Evolutionary conservation across 2,888 invertebrate species (phyloP), one percentile per base, ranked within the genome.

Genomic region (Theodoxus fluviatilis): DNA sequence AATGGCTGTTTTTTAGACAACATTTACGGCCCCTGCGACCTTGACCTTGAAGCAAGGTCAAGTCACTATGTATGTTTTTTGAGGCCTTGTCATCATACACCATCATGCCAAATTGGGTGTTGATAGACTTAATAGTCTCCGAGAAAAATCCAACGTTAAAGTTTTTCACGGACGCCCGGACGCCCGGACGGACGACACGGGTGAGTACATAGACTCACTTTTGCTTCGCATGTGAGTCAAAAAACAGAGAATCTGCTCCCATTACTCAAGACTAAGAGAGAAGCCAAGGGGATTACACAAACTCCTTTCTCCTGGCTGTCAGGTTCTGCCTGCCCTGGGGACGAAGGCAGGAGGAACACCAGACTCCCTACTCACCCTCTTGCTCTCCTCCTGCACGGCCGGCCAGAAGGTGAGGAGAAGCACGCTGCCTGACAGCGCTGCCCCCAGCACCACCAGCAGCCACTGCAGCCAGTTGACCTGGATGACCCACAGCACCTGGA

Each of bases 351-450:
- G 73, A 93, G 90, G 31, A 96, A 90, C 18, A 98, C 90, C 1
- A 96, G 96, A 28, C 91, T 91, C 7, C 84, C 84, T 0, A 63
- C 43, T 71, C 68, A 87, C 87, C 81, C 86, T 81, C 76, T 87
- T 85, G 72, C 85, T 80, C 73, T 89, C 90, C 81, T 89, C 89
- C 75, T 85, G 83, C 70, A 92, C 88, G 0, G 94, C 92, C 0
- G 96, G 94, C 84, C 93, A 90, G 12, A 98, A 89, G 73, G 95
- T 93, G 73, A 93, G 90, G 31, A 96, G 90, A 18, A 98, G 90
- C 1, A 96, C 96, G 28, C 91, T 91, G 7, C 84, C 84, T 0
- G 96, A 96, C 37, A 96, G 88, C 40, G 92, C 88, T 0, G 95
- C 93, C 0, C 94, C 95, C 78, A 93, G 89, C 47, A 94, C 88